phyloP scores from a whole-genome alignment of 2,113 vertebrate genomes.

The Nipponia nippon region DNA sequence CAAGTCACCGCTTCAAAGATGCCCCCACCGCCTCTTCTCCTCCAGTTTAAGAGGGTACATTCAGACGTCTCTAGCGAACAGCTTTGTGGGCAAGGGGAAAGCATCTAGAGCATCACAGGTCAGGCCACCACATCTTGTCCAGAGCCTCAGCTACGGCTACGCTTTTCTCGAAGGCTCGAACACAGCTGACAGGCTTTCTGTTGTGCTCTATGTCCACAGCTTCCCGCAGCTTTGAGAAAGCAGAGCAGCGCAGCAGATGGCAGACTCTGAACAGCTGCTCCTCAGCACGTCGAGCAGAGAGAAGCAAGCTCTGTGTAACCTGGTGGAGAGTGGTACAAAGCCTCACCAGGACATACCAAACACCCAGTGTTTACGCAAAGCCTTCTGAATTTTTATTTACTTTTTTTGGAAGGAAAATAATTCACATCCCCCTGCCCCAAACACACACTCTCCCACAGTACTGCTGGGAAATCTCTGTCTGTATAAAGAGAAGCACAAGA shows the following conservation, averaged over 20 bases:
- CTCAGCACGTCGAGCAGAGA: background rate
- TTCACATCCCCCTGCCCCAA: background rate
- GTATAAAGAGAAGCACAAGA: background rate
- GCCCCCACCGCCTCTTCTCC: background rate
- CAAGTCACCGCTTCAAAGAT: background rate
- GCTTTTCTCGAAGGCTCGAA: background rate
- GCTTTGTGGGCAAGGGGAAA: background rate
- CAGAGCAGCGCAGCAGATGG: background rate
- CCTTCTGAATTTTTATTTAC: background rate
- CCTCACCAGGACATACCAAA: background rate
- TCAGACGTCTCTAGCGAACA: background rate
- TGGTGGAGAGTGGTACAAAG: background rate
- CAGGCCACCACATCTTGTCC: background rate
- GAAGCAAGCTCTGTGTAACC: background rate
- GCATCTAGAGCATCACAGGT: background rate
- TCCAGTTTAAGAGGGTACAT: background rate
- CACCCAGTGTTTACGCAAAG: background rate
- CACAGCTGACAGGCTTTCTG: background rate
- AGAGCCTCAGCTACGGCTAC: background rate
- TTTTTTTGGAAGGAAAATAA: background rate
- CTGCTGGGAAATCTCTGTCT: background rate
- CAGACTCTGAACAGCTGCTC: background rate
- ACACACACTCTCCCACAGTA: background rate
- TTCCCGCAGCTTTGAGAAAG: background rate
- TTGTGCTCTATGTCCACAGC: background rate